These are phyloP conservation scores for Linyphia triangularis DNA, from an alignment of 2,888 invertebrate species.

Conservation along the genomic window DNA sequence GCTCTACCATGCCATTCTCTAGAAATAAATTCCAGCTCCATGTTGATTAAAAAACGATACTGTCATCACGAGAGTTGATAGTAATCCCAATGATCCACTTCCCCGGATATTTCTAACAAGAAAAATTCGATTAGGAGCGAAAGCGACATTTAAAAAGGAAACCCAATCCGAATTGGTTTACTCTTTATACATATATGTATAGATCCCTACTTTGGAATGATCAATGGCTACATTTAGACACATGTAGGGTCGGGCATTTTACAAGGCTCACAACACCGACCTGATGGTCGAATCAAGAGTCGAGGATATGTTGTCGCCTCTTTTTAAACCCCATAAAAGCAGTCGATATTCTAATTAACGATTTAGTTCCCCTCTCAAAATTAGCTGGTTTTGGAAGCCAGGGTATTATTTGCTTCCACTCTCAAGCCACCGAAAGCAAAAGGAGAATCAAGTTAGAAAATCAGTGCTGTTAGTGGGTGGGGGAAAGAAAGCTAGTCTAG, in stretches of 20 bases:
- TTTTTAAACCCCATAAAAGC: conserved; percentile 62
- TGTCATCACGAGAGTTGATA: conserved; percentile 52
- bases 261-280: conserved; percentile 56
- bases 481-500: conserved; percentile 52
- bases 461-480: conserved; percentile 59
- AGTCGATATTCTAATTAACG: conserved; percentile 75
- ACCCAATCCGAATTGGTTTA: conserved; percentile 54
- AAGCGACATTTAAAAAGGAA: conserved; percentile 51
- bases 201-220: conserved; percentile 56
- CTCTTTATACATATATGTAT: conserved; percentile 47
- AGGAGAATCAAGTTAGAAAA: conserved; percentile 74
- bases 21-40: conserved; percentile 42
- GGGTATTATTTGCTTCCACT: conserved; percentile 56
- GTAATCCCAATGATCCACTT: conserved; percentile 31
- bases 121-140: conserved; percentile 63
- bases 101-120: conserved; percentile 36
- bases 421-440: conserved; percentile 67
- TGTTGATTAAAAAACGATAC: conserved; percentile 70
- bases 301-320: conserved; percentile 55
- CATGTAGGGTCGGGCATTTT: conserved; percentile 52
- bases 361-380: conserved; percentile 55
- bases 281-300: conserved; percentile 57
- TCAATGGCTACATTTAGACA: conserved; percentile 65
- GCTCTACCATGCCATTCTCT: background rate
- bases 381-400: conserved; percentile 65